phyloP scores from a whole-genome alignment of 2,888 invertebrate species.

The Magallana nippona region DNA sequence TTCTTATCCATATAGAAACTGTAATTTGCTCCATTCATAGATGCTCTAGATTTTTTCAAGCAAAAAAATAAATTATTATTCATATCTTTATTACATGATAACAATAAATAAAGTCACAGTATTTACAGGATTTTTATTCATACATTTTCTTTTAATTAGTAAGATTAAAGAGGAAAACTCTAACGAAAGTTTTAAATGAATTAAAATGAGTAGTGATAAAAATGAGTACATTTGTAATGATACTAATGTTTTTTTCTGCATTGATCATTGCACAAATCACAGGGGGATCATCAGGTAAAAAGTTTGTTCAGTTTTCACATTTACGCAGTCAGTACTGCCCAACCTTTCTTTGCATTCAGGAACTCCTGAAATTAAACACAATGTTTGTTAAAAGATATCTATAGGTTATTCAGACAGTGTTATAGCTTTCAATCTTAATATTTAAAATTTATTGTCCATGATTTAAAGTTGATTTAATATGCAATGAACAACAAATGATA shows the following conservation, averaged over 20 bases:
- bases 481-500: too few species aligned
- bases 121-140: slow-evolving; percentile 38
- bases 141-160: background rate
- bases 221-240: background rate
- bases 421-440: too few species aligned
- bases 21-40: too few species aligned
- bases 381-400: too few species aligned
- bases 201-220: background rate
- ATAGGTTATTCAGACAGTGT: too few species aligned
- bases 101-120: slow-evolving; percentile 41
- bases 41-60: too few species aligned
- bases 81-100: background rate
- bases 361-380: slow-evolving; percentile 12
- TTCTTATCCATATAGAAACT: too few species aligned
- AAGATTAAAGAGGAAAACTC: background rate
- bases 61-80: background rate
- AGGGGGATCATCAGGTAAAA: background rate
- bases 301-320: background rate
- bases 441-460: too few species aligned
- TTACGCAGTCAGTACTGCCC: slow-evolving; percentile 33
- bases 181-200: background rate
- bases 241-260: slow-evolving; percentile 30
- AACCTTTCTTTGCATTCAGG: slow-evolving; percentile 20
- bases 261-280: slow-evolving; percentile 41
- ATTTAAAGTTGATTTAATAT: too few species aligned